These are phyloP conservation scores for Aphis gossypii DNA, from an alignment of 1,140 invertebrate genomes.

Conservation along the genomic window DNA sequence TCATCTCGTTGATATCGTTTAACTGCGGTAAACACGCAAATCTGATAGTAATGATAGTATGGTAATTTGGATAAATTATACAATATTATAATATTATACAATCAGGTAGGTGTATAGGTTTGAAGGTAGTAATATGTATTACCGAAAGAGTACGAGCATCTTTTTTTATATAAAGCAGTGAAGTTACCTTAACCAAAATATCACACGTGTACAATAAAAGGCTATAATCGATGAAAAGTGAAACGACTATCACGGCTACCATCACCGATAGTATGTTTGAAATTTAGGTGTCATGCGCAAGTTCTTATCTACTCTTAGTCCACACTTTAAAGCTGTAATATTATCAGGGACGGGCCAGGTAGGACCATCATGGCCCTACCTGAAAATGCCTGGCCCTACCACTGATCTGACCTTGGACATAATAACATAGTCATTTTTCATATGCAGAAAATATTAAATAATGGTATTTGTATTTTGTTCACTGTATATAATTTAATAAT, in stretches of 20 bases:
- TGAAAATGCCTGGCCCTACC: too few species aligned
- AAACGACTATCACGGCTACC: background rate
- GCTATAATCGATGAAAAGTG: background rate
- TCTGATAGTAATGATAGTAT: background rate
- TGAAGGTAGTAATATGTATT: background rate
- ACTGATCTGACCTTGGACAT: too few species aligned
- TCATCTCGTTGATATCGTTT: background rate
- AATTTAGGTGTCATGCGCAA: background rate
- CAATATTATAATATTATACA: background rate
- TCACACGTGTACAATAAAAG: background rate
- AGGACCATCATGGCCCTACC: too few species aligned
- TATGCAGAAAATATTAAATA: too few species aligned
- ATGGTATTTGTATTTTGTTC: too few species aligned
- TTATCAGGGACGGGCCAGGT: too few species aligned
- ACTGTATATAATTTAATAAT: too few species aligned
- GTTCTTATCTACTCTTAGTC: background rate
- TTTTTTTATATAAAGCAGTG: background rate
- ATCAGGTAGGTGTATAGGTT: background rate
- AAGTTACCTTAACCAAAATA: background rate
- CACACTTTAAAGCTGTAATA: background rate
- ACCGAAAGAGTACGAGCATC: background rate
- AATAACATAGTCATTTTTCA: too few species aligned
- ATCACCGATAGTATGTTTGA: background rate
- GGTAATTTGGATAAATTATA: background rate
- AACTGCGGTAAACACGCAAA: background rate